A percentile compares a stretch with the other conserved stretches of the same genome.
phyloP scores from a whole-genome alignment of 2,888 invertebrate species.

The Anthophora plumipes region DNA sequence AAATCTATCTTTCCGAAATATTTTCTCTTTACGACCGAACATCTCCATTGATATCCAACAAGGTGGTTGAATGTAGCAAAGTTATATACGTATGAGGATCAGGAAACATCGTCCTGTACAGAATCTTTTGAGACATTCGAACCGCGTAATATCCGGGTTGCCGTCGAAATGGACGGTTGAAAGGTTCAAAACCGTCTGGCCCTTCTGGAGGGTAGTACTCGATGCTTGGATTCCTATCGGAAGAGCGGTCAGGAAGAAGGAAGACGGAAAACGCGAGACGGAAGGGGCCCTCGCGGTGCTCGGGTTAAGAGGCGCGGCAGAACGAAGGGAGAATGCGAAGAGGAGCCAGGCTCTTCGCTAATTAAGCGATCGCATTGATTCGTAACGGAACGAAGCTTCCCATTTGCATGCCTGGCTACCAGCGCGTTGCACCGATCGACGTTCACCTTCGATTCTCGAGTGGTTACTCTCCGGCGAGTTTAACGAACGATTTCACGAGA shows the following conservation, averaged over 20 bases:
- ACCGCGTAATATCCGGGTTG: constrained; percentile 68
- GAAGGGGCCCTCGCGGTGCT: constrained; percentile 8
- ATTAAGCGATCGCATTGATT: constrained; percentile 76
- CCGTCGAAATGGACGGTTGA: constrained; percentile 70
- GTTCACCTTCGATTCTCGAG: constrained; percentile 62
- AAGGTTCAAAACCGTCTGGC: constrained; percentile 67
- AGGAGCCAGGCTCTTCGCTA: constrained; percentile 66
- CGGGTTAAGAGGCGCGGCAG: constrained; percentile 45
- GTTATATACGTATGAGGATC: constrained; percentile 31
- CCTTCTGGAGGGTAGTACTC: constrained; percentile 56
- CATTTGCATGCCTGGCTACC: constrained; percentile 68
- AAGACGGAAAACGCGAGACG: constrained; percentile 40
- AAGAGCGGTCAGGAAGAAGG: constrained; percentile 48
- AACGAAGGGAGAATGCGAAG: constrained; percentile 49
- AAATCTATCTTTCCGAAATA: too few species aligned
- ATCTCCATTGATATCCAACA: too few species aligned
- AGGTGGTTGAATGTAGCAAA: neutral
- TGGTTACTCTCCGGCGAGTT: constrained; percentile 56
- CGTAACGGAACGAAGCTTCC: constrained; percentile 64
- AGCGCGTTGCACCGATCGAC: constrained; percentile 50
- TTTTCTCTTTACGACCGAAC: too few species aligned
- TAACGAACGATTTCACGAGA: constrained; percentile 60
- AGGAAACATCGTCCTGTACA: constrained; percentile 35
- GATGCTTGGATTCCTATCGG: constrained; percentile 62
- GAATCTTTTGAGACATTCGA: constrained; percentile 57